Evolutionary conservation across 53 echinoderm and acorn worm genomes (phyloP), one percentile per base, ranked within the genome.

Genomic region (Temnopleurus reevesii): DNA sequence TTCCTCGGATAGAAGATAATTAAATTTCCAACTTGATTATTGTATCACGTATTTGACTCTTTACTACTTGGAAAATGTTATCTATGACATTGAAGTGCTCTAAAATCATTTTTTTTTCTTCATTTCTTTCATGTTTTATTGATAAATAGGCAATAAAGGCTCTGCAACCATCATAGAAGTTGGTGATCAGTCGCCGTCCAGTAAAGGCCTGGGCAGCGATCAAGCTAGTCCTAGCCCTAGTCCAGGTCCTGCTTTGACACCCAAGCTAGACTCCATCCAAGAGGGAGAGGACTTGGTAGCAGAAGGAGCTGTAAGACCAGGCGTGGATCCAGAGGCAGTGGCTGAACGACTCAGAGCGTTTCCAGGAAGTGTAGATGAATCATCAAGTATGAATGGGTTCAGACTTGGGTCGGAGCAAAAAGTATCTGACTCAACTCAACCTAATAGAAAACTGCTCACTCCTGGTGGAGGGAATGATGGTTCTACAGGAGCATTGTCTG

Each of bases 121-220:
- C 12, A 1, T 76, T 41, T 2, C 77, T 46, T 47, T 12, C 8
- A 7, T n/a, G 60, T 35, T 4, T 83, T 23, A 12, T 21, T 53
- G 1, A 15, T 83, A 27, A 33, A 81, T n/a, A 83, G 83, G 83
- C 38, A 54, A 49, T 29, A 80, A 83, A 53, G 38, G 83, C 31
- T 18, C 7, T 49, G 83, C 83, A 10, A 36, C 83, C 12, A 8
- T 83, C 35, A 38, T 56, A 19, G 83, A 83, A 38, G 1, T 83
- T 35, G 56, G 57, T 21, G 55, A 83, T 17, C 28, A 29, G 18
- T 46, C 81, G 4, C 57, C 35, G 3, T 33, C 57, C 8, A 36
- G 47, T 3, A 47, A 29, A 33, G 36, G 35, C 12, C 83, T 56
- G 4, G 54, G 33, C 13, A 18, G 25, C 3, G 49, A 55, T 55